Evolutionary conservation across 2,888 invertebrate genomes (phyloP), one percentile per base, ranked within the genome.

Genomic region (Hydraecia micacea): DNA sequence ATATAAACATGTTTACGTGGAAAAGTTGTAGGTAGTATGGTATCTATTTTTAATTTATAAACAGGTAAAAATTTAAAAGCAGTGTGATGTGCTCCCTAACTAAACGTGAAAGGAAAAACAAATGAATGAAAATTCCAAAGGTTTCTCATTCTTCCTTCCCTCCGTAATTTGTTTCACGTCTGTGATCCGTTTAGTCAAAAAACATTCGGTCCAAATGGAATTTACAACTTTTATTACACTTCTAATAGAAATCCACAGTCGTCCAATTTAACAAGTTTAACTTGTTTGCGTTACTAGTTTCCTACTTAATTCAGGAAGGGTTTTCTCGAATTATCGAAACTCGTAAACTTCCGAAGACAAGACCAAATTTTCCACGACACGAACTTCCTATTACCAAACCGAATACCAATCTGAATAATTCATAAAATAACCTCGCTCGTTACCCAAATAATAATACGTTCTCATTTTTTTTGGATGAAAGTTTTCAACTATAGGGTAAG

Each of bases 351-450:
- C 72, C 88, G 87, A 91, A 90, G 87, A 87, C 89, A 88, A 84
- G 80, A 86, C 86, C 83, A 91, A 91, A 92, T 91, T 93, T 93
- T 92, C 91, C 90, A 88, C 91, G 87, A 92, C 90, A 91, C 91
- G 88, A 91, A 92, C 87, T 91, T 91, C 89, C 91, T 92, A 91
- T 92, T 92, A 91, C 79, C 84, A 88, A 88, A 85, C 87, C 93
- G 92, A 93, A 94, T 92, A 91, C 79, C 83, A 88, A 88, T 86
- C 87, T 94, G 92, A 93, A 94, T 95, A 90, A 95, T 94, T 93
- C 92, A 94, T 93, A 90, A 90, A 90, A 90, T 85, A 85, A 75
- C 85, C 79, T 88, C 81, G 79, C 72, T 77, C 73, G 83, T 85
- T 83, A 87, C 81, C 81, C 84, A 86, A 86, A 83, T 86, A 86